A percentile compares a stretch with the other conserved stretches of the same genome.
phyloP scores from a whole-genome alignment of 2,888 invertebrate species.

The Ischnura elegans region DNA sequence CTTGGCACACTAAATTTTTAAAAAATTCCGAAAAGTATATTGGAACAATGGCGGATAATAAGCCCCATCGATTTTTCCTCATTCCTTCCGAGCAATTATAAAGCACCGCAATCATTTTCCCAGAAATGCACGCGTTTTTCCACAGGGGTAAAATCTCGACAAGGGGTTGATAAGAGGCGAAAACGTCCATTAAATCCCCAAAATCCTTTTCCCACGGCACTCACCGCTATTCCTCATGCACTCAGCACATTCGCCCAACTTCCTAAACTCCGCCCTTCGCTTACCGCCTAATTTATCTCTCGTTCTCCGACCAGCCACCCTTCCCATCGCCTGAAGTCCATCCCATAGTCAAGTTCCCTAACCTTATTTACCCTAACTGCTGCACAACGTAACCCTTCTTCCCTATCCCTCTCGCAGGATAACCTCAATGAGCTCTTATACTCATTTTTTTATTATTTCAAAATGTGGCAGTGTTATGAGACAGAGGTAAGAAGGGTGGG shows the following conservation, averaged over 20 bases:
- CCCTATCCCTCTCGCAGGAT: no score
- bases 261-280: slow-evolving; percentile 17
- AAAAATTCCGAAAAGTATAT: no score
- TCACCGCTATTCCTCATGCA: background rate
- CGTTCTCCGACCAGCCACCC: background rate
- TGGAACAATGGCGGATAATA: no score
- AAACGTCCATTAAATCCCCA: background rate
- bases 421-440: no score
- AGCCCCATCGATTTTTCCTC: no score
- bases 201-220: background rate
- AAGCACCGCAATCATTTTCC: background rate
- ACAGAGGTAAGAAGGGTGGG: no score
- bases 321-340: background rate
- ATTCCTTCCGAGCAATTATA: background rate
- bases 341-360: no score
- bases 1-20: no score
- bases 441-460: no score
- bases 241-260: background rate
- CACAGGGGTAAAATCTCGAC: background rate
- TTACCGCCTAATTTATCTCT: slow-evolving; percentile 10
- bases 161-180: background rate
- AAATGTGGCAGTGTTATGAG: no score
- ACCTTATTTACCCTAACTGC: no score
- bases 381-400: no score
- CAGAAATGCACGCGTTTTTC: background rate